Evolutionary conservation across 2,113 vertebrate species (phyloP).

Genomic region (Phalacrocorax carbo): DNA sequence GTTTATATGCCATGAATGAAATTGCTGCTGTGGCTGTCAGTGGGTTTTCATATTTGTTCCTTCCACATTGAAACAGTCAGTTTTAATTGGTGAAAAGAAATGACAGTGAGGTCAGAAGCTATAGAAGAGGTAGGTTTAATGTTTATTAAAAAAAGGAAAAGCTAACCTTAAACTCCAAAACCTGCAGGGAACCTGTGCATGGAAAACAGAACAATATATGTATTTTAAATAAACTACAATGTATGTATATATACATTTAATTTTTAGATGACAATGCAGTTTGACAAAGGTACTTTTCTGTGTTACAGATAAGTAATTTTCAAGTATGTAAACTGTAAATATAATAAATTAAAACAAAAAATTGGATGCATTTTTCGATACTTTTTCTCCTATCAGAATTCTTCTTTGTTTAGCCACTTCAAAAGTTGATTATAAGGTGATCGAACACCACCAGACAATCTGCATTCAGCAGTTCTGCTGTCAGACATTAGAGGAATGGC

Average conservation of each 20-base stretch:
- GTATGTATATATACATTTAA: background rate
- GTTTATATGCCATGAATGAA: slow-evolving; percentile 11
- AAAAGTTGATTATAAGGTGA: background rate
- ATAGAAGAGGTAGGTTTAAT: background rate
- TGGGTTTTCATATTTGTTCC: slow-evolving; percentile 16
- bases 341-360: background rate
- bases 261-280: background rate
- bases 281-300: background rate
- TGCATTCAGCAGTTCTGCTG: background rate
- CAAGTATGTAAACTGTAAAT: background rate
- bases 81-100: slow-evolving; percentile 47
- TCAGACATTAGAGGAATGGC: background rate
- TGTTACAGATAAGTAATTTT: background rate
- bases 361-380: background rate
- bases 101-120: background rate
- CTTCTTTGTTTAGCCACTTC: background rate
- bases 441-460: background rate
- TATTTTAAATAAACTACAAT: background rate
- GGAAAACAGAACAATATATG: background rate
- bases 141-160: background rate
- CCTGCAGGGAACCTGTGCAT: background rate
- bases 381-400: background rate
- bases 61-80: background rate
- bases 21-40: background rate
- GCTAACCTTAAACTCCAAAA: background rate